Base-by-base conservation (phyloP, 2,888 invertebrate species). In the Rhaphigaster nebulosa region DNA sequence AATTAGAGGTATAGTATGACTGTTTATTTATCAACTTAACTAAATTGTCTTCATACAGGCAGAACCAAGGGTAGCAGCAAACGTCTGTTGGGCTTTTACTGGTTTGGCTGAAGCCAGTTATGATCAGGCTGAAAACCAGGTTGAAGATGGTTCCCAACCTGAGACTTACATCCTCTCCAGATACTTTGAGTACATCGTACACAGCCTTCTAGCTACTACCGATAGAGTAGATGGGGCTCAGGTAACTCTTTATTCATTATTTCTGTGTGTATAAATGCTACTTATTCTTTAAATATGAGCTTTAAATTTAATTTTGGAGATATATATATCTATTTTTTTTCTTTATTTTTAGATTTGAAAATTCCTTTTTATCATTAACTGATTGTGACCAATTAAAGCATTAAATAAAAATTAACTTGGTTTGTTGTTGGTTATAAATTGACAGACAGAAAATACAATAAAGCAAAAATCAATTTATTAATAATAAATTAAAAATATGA, bases 41-140 rank as follows among this genome's bases (percentile, higher is more conserved):
- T 41, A 89, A 38, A 41, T 90, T 13, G 20, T 76, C 38, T 50
- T 84, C 4, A 13, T 84, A 8, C 52, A 92, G 92, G 97, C 98
- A 5, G 99, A 99, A 93, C 98, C 99, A 12, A 95, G 99, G 52
- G 99, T 99, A 0, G 99, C 99, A 1, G 97, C 98, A 20, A 99
- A 99, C 94, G 98, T 99, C 23, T 99, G 99, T 94, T 99, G 99
- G 99, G 99, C 99, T 0, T 98, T 99, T 93, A 98, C 98, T 45
- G 98, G 93, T 29, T 95, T 99, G 87, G 98, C 99, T 0, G 99
- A 99, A 94, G 99, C 99, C 5, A 98, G 99, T 2, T 99, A 98
- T 93, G 99, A 99, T 93, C 96, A 97, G 1, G 97, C 97, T 0
- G 96, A 96, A 92, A 92, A 93, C 29, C 94, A 95, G 90, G 90